Evolutionary conservation across 1,140 invertebrate genomes (phyloP).

Genomic region (Hirudo medicinalis): DNA sequence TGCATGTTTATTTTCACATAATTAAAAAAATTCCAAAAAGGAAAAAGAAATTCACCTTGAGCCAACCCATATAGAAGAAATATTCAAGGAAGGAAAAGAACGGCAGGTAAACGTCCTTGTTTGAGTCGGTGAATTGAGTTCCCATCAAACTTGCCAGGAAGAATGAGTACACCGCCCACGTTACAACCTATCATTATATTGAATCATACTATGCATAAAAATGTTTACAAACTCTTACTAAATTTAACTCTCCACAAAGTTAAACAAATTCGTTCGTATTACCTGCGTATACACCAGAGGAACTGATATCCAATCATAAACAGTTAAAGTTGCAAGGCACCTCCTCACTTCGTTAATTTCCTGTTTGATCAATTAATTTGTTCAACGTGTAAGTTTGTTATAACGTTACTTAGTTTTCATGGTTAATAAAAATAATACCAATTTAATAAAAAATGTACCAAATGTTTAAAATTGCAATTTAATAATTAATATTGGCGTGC

Average conservation of each 20-base stretch:
- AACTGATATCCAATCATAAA: constrained; percentile 90
- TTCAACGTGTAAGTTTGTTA: too few species aligned
- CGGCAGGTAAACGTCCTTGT: constrained; percentile 45
- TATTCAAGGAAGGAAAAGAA: constrained; percentile 55
- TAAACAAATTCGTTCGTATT: constrained; percentile 23
- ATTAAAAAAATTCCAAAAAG: not conserved
- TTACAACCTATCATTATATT: constrained; percentile 57
- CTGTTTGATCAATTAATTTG: constrained; percentile 24
- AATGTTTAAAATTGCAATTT: too few species aligned
- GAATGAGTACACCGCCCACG: constrained; percentile 77
- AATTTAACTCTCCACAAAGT: not conserved
- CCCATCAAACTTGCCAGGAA: constrained; percentile 68
- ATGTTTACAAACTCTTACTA: not conserved
- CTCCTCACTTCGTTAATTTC: constrained; percentile 68
- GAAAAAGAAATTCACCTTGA: constrained; percentile 48
- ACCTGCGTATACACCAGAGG: constrained; percentile 96
- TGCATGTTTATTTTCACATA: not conserved
- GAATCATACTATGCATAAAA: constrained; percentile 5
- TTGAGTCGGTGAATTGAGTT: constrained; percentile 64
- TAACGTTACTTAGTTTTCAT: not conserved
- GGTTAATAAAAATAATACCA: too few species aligned
- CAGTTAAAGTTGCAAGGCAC: constrained; percentile 61
- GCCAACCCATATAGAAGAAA: constrained; percentile 78
- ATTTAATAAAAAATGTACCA: too few species aligned
- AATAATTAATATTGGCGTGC: too few species aligned